Base-by-base conservation (phyloP, 2,888 invertebrate species). In the Campopleginae sp. region DNA sequence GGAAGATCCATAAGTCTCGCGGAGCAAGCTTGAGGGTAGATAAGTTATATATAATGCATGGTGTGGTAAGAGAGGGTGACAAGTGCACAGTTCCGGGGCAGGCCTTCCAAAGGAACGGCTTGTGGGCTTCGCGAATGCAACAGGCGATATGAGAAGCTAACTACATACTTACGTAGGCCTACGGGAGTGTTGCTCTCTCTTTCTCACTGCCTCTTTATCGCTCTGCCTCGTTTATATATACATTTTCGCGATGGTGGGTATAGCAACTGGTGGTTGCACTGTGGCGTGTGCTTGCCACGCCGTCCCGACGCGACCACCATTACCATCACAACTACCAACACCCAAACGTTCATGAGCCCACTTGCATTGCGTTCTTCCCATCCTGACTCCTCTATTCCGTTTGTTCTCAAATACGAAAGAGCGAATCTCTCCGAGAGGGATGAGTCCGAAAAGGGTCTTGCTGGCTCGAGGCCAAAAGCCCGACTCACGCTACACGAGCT, bases 201-300 rank as follows among this genome's bases (percentile, higher is more conserved):
- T 85, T 81, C 44, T 44, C 27, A 70, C 79, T 84, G 71, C 71
- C 86, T 84, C 84, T 81, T 84, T 86, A 84, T 78, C 82, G 72
- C 84, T 86, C 86, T 81, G 86, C 83, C 84, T 76, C 68, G 70
- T 76, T 66, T 78, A 71, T 82, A 68, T 82, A 80, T 63, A 83
- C 77, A 78, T 78, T 86, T 83, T 42, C 80, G 86, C 77, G 86
- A 80, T 86, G 80, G 82, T 83, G 86, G 89, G 89, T 91, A 75
- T 75, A 92, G 94, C 94, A 94, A 94, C 94, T 94, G 94, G 94
- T 94, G 94, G 94, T 93, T 93, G 94, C 93, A 92, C 91, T 89
- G 90, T 83, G 83, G 86, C 83, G 83, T 86, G 86, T 58, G 74
- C 75, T 68, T 80, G 82, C 90, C 89, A 86, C 89, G 87, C 91